Evolutionary conservation across 2,113 vertebrate genomes (phyloP), one percentile per base, ranked within the genome.

Genomic region (Microtus oregoni): DNA sequence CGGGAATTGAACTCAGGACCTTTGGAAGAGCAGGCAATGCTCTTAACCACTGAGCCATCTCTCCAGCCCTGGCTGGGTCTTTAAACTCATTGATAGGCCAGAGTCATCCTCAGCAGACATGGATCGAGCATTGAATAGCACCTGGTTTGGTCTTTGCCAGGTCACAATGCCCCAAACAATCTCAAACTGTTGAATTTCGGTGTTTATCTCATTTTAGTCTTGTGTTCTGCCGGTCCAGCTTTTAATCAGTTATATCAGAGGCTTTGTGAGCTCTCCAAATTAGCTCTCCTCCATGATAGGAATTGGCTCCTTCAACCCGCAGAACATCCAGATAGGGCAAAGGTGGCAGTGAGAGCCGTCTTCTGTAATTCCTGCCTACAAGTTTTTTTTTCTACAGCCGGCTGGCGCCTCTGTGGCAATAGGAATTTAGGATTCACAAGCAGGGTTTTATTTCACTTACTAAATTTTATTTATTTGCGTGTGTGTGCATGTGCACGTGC

Each of bases 131-230:
- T 44, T 77, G 41, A 75, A 63, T 26, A 86, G 79, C 81, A 41
- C 88, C 82, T 85, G 47, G 44, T 88, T 92, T 93, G 70, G 88
- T 63, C 63, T 73, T 81, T 93, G 44, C 30, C 47, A 65, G 55
- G 55, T 89, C 75, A 70, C 19, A 70, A 28, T 89, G 78, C 24
- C 35, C 41, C 50, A 90, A 38, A 68, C 50, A 86, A 67, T 63
- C 55, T 78, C 61, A 87, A 44, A 91, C 75, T 87, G 10, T 55
- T 72, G 68, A 73, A 55, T 92, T 77, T 94, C 78, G n/a, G 65
- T 55, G 63, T 88, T 65, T 70, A 6, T 92, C 85, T 76, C 58
- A 30, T 85, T 89, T 65, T 24, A 55, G 11, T 72, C 22, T 52
- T 72, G 20, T 70, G 22, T 12, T 72, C 32, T 55, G 12, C 47